Conservation (phyloP, 2,888 invertebrate species). For the Agonopterix arenella region DNA sequence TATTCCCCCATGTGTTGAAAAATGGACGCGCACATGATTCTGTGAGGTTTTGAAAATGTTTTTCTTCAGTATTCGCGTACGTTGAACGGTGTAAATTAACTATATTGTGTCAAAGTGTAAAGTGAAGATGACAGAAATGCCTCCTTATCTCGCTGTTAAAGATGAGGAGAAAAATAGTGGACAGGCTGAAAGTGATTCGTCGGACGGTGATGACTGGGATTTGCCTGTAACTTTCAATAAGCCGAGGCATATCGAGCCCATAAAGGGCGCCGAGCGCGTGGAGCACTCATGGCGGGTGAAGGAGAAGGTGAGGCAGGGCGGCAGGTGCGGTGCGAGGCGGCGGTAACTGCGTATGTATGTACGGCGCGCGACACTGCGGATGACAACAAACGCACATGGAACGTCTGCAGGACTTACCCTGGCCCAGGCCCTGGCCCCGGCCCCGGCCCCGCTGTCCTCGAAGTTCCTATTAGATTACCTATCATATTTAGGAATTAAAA, state of each 20-base stretch:
- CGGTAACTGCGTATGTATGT: slow-evolving; percentile 35
- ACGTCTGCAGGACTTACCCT: slow-evolving; percentile 9
- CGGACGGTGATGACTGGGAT: slow-evolving; percentile 79
- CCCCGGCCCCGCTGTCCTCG: background rate
- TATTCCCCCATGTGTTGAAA: slow-evolving; percentile 66
- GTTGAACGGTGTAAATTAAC: slow-evolving; percentile 34
- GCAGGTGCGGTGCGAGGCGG: slow-evolving; percentile 7
- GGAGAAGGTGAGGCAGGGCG: slow-evolving; percentile 81
- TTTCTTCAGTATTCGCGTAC: slow-evolving; percentile 29
- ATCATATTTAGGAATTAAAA: background rate
- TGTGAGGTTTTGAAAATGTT: slow-evolving; percentile 61
- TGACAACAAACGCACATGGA: slow-evolving; percentile 68
- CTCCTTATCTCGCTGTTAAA: slow-evolving; percentile 67
- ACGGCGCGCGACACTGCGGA: slow-evolving; percentile 15
- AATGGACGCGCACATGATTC: slow-evolving; percentile 71
- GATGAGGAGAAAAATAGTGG: slow-evolving; percentile 64
- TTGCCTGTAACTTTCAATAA: slow-evolving; percentile 84
- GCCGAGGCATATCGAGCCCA: slow-evolving; percentile 75
- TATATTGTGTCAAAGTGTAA: slow-evolving; percentile 40
- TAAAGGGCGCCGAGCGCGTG: slow-evolving; percentile 77
- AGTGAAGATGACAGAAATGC: slow-evolving; percentile 73
- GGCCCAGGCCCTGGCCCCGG: too few relatives aligned
- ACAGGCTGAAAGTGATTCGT: slow-evolving; percentile 57
- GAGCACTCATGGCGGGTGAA: slow-evolving; percentile 96
- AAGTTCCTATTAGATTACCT: background rate